Evolutionary conservation across 2,113 vertebrate species (phyloP).

Genomic region (Myrmophylax atrothorax): DNA sequence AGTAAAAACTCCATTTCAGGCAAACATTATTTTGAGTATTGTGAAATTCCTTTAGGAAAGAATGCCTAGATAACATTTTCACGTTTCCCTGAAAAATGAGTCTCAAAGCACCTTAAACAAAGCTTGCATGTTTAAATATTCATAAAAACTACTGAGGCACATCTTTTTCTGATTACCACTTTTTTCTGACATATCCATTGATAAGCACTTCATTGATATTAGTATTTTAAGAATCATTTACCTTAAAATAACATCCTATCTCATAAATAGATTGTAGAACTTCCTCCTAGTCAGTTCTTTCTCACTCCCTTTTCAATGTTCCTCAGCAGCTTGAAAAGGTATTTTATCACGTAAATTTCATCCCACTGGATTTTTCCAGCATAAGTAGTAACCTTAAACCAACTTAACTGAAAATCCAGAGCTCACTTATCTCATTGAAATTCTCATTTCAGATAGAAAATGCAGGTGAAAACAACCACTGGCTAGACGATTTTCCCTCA

Average conservation of each 20-base stretch:
- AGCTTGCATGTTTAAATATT: not conserved
- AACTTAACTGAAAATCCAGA: not conserved
- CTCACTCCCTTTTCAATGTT: not conserved
- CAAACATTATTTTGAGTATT: not conserved
- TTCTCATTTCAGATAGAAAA: slow-evolving; percentile 10
- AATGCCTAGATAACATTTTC: not conserved
- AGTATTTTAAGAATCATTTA: not conserved
- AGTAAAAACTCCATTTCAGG: not conserved
- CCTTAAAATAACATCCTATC: not conserved
- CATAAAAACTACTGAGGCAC: not conserved
- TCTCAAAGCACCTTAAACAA: not conserved
- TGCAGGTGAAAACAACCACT: not conserved
- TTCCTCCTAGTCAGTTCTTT: not conserved
- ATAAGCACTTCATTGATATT: not conserved
- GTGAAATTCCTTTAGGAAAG: not conserved
- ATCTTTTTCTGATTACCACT: not conserved
- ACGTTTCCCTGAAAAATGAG: not conserved
- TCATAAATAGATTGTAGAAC: not conserved
- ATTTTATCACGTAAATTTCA: slow-evolving; percentile 38
- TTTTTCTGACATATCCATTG: not conserved
- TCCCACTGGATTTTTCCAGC: not conserved
- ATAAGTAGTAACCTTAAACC: not conserved
- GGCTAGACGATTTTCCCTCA: not conserved
- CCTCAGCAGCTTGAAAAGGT: not conserved
- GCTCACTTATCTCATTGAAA: not conserved